Evolutionary conservation across 2,888 invertebrate genomes (phyloP).

Genomic region (Drosophila aldrichi): DNA sequence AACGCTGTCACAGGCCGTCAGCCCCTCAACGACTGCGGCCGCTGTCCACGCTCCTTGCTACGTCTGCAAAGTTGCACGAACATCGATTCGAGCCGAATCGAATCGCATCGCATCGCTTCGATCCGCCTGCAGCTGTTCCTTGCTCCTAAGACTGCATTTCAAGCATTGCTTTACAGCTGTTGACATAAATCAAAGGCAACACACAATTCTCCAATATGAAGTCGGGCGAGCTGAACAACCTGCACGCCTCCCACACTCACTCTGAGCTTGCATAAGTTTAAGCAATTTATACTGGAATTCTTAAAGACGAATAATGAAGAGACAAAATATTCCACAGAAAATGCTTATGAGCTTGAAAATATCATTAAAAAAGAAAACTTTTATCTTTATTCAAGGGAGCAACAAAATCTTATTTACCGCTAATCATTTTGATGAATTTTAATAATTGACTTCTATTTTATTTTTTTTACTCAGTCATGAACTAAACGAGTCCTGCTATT

Average conservation of each 20-base stretch:
- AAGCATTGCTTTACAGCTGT: conserved; percentile 20
- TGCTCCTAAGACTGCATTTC: neutral
- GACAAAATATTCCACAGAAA: neutral
- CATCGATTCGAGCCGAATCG: conserved; percentile 8
- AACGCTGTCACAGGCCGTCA: conserved; percentile 21
- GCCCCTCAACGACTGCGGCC: conserved; percentile 1
- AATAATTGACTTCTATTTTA: too few species aligned
- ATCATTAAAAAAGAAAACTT: neutral
- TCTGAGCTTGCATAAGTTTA: neutral
- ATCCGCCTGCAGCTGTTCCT: conserved; percentile 17
- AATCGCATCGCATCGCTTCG: neutral
- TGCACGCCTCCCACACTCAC: neutral
- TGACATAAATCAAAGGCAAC: conserved; percentile 17
- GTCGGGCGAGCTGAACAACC: neutral
- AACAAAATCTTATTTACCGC: neutral
- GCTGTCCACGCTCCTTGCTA: conserved; percentile 8
- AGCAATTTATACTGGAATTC: neutral
- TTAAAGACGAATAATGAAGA: neutral
- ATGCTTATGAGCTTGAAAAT: neutral
- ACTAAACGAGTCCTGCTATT: too few species aligned
- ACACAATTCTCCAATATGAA: conserved; percentile 1
- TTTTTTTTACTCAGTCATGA: too few species aligned
- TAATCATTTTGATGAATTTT: neutral
- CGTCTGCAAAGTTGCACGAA: conserved; percentile 31
- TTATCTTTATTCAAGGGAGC: neutral